Evolutionary conservation across 2,888 invertebrate genomes (phyloP).

Genomic region (Pheosia tremula): DNA sequence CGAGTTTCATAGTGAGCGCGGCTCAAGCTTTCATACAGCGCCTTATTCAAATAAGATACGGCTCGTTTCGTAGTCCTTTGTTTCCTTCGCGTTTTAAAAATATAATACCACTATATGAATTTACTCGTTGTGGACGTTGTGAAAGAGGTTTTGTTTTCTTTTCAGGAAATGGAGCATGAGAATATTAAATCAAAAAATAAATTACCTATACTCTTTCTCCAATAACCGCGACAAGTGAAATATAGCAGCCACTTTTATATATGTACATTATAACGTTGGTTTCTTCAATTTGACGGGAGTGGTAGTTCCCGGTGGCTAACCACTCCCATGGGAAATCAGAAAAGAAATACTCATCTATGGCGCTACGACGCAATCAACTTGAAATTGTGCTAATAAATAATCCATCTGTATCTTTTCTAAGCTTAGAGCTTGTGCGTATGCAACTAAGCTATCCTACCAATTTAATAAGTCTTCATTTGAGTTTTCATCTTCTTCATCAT

Average conservation of each 20-base stretch:
- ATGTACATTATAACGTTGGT: background rate
- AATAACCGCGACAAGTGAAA: background rate
- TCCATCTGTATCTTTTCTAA: background rate
- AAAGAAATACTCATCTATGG: background rate
- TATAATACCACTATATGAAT: conserved; percentile 30
- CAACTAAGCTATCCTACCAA: no score
- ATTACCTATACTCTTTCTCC: no score
- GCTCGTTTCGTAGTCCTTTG: conserved; percentile 40
- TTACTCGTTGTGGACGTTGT: conserved; percentile 15
- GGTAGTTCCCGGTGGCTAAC: background rate
- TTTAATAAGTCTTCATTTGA: no score
- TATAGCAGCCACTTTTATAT: background rate
- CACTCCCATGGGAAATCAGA: conserved; percentile 4
- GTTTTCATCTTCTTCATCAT: no score
- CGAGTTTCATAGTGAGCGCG: conserved; percentile 26
- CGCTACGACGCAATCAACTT: background rate
- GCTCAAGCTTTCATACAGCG: conserved; percentile 34
- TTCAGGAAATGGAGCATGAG: background rate
- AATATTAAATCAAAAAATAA: no score
- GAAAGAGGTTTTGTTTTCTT: background rate
- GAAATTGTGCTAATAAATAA: conserved; percentile 2
- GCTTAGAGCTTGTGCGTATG: background rate
- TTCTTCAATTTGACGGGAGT: background rate
- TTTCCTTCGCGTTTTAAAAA: conserved; percentile 38
- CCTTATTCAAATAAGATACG: conserved; percentile 52